Evolutionary conservation across 2,797 vertebrate genomes (phyloP).

Genomic region (Gila robusta): DNA sequence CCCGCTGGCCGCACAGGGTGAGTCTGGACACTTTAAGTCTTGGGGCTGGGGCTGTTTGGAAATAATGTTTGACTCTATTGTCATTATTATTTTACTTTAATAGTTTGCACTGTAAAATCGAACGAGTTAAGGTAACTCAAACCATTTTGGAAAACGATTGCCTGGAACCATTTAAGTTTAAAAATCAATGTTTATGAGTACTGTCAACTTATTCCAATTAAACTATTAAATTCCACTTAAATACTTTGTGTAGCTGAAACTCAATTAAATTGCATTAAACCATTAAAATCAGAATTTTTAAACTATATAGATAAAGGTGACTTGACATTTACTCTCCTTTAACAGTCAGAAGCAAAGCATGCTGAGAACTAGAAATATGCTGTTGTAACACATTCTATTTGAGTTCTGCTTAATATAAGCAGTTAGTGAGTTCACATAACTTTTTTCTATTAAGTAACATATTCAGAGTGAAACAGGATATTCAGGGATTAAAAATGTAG

Average conservation of each 20-base stretch:
- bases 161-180: neutral
- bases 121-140: neutral
- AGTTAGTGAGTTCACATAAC: neutral
- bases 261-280: neutral
- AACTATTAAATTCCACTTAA: neutral
- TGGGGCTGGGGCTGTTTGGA: neutral
- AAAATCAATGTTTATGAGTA: neutral
- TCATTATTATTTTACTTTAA: neutral
- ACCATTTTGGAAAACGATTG: neutral
- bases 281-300: neutral
- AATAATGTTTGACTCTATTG: neutral
- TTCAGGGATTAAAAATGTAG: neutral
- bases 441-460: neutral
- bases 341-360: no score
- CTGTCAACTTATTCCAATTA: neutral
- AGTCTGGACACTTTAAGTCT: constrained; percentile 57
- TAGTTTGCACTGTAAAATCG: neutral
- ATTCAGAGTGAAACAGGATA: constrained; percentile 4
- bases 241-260: neutral
- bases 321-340: neutral
- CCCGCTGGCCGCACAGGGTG: constrained; percentile 95
- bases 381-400: neutral
- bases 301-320: neutral
- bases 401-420: neutral
- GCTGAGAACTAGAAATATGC: neutral